Percentiles rank a stretch among this genome's conserved stretches.
These are phyloP conservation scores for Arremon brunneinucha DNA, from an alignment of 2,797 vertebrate genomes.

Conservation along the genomic window DNA sequence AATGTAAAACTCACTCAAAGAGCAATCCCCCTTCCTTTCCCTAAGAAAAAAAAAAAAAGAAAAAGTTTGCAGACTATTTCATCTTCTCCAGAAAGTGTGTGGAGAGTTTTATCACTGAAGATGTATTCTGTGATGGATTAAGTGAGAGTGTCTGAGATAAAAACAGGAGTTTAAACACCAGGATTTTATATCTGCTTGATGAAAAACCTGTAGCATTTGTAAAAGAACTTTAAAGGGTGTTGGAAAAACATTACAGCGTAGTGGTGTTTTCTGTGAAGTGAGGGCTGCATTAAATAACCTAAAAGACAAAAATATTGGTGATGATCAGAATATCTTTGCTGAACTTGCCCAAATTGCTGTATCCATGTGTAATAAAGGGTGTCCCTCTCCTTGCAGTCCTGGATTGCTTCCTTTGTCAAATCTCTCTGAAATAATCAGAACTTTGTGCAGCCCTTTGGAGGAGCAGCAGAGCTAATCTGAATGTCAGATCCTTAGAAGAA, in stretches of 20 bases:
- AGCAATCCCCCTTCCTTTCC: background rate
- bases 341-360: background rate
- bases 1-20: background rate
- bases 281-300: background rate
- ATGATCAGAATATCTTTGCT: background rate
- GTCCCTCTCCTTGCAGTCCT: background rate
- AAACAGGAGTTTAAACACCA: background rate
- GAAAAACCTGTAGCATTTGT: background rate
- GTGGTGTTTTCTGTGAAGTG: background rate
- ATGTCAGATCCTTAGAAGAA: background rate
- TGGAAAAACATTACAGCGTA: fast-evolving
- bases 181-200: background rate
- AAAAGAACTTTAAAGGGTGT: background rate
- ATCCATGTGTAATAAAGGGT: background rate
- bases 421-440: background rate
- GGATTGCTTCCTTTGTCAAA: background rate
- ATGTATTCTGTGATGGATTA: background rate
- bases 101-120: background rate
- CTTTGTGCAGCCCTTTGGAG: background rate
- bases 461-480: background rate
- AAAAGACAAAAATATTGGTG: background rate
- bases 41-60: background rate
- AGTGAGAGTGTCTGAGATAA: background rate
- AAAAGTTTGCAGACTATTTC: background rate
- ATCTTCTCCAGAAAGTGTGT: background rate